Conservation (phyloP, 2,888 invertebrate species). For the Eucriotettix oculatus region DNA sequence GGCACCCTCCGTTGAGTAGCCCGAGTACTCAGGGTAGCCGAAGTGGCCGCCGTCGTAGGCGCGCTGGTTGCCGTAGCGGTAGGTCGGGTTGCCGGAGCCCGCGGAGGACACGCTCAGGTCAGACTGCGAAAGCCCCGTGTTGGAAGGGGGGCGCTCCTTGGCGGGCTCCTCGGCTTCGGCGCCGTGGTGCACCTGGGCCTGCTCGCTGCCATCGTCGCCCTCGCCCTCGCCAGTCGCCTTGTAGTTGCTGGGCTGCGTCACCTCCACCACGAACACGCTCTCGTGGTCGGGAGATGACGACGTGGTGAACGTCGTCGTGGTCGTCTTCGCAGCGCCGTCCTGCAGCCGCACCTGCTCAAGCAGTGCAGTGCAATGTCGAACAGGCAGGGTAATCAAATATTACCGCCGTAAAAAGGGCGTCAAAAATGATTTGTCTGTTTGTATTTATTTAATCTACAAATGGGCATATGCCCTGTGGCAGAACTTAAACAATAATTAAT, state of each 20-base stretch:
- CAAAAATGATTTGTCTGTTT: too few species aligned
- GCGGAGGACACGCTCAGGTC: slow-evolving; percentile 58
- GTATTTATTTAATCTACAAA: too few species aligned
- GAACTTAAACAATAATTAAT: too few species aligned
- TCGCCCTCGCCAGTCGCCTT: slow-evolving; percentile 14
- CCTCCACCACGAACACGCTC: slow-evolving; percentile 59
- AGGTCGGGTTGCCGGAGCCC: slow-evolving; percentile 51
- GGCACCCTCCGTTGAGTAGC: slow-evolving; percentile 23
- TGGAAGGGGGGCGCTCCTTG: slow-evolving; percentile 25
- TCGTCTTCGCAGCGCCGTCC: slow-evolving; percentile 2
- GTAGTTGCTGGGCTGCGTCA: slow-evolving; percentile 30
- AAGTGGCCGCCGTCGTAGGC: slow-evolving; percentile 58
- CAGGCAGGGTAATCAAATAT: too few species aligned
- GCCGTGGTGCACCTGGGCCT: not conserved
- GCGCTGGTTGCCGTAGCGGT: slow-evolving; percentile 64
- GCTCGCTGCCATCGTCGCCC: slow-evolving; percentile 6
- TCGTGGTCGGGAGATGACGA: slow-evolving; percentile 51
- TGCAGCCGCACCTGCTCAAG: slow-evolving; percentile 3
- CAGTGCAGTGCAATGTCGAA: too few species aligned
- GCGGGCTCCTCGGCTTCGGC: slow-evolving; percentile 1
- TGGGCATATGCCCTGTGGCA: too few species aligned
- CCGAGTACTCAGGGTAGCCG: slow-evolving; percentile 46
- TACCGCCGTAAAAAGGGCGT: too few species aligned
- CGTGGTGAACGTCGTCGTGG: slow-evolving; percentile 32
- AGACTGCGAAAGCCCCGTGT: slow-evolving; percentile 68